These are phyloP conservation scores for Dolichomitus sp. DNA, from an alignment of 2,888 invertebrate species.

Conservation along the genomic window DNA sequence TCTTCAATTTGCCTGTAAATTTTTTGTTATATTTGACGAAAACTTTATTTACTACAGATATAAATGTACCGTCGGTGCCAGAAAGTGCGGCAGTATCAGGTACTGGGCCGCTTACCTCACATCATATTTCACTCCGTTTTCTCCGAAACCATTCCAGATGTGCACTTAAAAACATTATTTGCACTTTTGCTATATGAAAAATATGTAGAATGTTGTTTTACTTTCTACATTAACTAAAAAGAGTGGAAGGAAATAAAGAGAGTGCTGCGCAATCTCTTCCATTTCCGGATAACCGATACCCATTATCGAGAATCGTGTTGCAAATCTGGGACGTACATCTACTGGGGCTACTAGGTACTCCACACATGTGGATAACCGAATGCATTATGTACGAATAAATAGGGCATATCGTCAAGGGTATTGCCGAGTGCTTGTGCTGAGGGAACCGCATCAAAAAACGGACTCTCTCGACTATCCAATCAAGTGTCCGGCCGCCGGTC, in stretches of 20 bases:
- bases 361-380: slow-evolving; percentile 46
- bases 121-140: not conserved
- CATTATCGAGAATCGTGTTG: slow-evolving; percentile 45
- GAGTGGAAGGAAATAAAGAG: not conserved
- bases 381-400: slow-evolving; percentile 63
- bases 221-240: not conserved
- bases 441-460: slow-evolving; percentile 57
- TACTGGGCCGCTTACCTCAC: no score
- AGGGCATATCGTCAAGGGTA: slow-evolving; percentile 59
- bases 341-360: slow-evolving; percentile 19
- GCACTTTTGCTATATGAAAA: not conserved
- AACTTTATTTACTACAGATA: no score
- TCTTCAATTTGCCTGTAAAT: no score
- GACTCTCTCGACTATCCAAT: slow-evolving; percentile 59
- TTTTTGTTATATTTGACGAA: no score
- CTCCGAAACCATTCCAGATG: not conserved
- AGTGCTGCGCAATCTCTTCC: slow-evolving; percentile 8
- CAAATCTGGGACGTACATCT: slow-evolving; percentile 12
- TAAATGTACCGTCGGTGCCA: no score
- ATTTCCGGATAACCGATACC: slow-evolving; percentile 59
- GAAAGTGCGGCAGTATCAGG: no score
- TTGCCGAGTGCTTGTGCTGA: slow-evolving; percentile 20
- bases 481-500: slow-evolving; percentile 55
- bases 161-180: not conserved
- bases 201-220: not conserved